Evolutionary conservation across 2,113 vertebrate species (phyloP).

Genomic region (Gymnorhina tibicen): DNA sequence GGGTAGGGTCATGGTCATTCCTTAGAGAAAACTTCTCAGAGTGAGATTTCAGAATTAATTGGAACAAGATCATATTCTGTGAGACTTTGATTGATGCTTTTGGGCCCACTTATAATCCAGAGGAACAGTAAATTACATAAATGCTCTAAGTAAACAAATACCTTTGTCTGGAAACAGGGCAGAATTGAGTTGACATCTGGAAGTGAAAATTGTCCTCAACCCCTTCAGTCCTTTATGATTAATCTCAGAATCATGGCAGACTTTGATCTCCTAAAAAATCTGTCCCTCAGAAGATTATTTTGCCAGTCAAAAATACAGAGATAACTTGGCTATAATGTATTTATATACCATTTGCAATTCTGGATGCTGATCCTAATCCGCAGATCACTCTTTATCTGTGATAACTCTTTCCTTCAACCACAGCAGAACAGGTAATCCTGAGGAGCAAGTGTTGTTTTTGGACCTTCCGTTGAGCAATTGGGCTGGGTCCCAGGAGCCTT

Average conservation of each 20-base stretch:
- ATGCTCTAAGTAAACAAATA: neutral
- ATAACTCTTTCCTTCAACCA: neutral
- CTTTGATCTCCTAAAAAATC: neutral
- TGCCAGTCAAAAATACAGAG: neutral
- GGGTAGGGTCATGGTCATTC: neutral
- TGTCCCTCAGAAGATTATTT: neutral
- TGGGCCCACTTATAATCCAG: neutral
- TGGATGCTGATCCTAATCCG: neutral
- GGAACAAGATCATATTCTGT: neutral
- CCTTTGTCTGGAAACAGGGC: neutral
- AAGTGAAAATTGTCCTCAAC: neutral
- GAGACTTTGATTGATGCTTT: neutral
- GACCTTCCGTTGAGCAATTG: neutral
- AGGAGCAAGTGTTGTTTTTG: neutral
- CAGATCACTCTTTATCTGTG: neutral
- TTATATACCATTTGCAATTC: neutral
- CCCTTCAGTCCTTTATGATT: neutral
- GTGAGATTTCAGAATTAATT: neutral
- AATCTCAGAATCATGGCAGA: neutral
- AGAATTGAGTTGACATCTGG: neutral
- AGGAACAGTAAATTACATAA: neutral
- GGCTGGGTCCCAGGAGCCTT: neutral
- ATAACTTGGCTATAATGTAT: neutral
- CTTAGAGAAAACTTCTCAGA: neutral
- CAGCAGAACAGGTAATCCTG: neutral